A percentile compares a stretch with the other conserved stretches of the same genome.
phyloP scores from a whole-genome alignment of 1,140 invertebrate genomes.

The Drosophila serrata region DNA sequence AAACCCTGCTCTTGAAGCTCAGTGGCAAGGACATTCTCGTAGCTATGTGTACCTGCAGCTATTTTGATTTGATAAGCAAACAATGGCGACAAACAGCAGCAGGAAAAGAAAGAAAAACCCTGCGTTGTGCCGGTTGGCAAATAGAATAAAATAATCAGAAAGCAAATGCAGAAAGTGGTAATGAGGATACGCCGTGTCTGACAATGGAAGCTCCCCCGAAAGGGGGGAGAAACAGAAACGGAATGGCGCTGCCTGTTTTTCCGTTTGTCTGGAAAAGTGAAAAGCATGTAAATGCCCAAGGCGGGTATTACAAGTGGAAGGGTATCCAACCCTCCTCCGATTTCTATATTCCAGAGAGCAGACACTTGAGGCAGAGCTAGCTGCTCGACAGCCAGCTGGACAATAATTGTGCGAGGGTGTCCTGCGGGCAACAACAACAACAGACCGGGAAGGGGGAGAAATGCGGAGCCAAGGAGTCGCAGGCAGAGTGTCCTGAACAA shows the following conservation, averaged over 20 bases:
- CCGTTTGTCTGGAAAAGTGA: constrained; percentile 72
- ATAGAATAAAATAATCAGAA: constrained; percentile 79
- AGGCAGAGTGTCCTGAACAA: constrained; percentile 40
- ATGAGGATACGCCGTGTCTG: constrained; percentile 71
- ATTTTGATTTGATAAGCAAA: constrained; percentile 60
- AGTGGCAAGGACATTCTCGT: constrained; percentile 26
- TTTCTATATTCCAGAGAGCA: constrained; percentile 30
- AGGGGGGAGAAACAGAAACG: constrained; percentile 18
- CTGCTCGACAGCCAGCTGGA: constrained; percentile 43
- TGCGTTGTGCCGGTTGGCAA: constrained; percentile 49
- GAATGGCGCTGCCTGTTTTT: constrained; percentile 25
- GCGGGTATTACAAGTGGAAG: constrained; percentile 46
- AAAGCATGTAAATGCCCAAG: constrained; percentile 74
- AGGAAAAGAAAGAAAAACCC: constrained; percentile 25
- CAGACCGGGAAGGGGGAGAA: constrained; percentile 9
- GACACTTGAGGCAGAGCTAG: constrained; percentile 64
- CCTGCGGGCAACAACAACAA: constrained; percentile 56
- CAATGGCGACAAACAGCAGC: constrained; percentile 31
- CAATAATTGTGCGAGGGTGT: constrained; percentile 53
- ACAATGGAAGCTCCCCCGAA: constrained; percentile 24
- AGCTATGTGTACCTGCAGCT: constrained; percentile 42
- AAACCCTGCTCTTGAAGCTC: not conserved
- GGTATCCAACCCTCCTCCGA: not conserved
- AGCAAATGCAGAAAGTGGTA: constrained; percentile 73
- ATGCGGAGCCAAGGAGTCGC: constrained; percentile 11